Evolutionary conservation across 1,140 invertebrate genomes (phyloP).

Genomic region (Solenopsis fugax): DNA sequence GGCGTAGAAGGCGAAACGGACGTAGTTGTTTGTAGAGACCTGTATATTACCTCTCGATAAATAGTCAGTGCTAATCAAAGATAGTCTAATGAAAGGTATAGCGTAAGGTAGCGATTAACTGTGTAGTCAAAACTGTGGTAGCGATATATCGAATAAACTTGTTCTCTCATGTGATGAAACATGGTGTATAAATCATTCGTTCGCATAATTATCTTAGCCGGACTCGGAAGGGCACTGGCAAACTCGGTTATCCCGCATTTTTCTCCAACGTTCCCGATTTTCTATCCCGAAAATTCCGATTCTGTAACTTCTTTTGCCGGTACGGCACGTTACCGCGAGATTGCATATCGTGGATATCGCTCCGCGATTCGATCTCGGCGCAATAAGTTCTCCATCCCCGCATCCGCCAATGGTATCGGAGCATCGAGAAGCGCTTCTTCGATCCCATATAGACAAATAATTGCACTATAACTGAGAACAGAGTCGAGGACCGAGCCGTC

Average conservation of each 20-base stretch:
- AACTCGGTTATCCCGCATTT: slow-evolving; percentile 8
- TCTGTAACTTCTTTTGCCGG: slow-evolving; percentile 20
- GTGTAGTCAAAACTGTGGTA: slow-evolving; percentile 83
- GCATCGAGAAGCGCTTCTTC: neutral
- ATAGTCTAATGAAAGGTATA: slow-evolving; percentile 81
- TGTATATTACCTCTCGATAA: slow-evolving; percentile 82
- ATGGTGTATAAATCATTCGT: slow-evolving; percentile 35
- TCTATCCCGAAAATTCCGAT: slow-evolving; percentile 38
- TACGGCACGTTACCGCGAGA: slow-evolving; percentile 11
- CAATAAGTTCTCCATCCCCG: slow-evolving; percentile 44
- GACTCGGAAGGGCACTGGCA: neutral
- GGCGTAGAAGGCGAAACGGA: slow-evolving; percentile 75
- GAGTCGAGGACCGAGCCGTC: neutral
- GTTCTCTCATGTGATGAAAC: slow-evolving; percentile 84
- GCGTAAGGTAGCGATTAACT: slow-evolving; percentile 80
- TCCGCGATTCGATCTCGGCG: slow-evolving; percentile 30
- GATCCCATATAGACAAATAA: slow-evolving; percentile 46
- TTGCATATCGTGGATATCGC: slow-evolving; percentile 37
- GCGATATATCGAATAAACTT: slow-evolving; percentile 85
- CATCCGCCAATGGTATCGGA: slow-evolving; percentile 21
- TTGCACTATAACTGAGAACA: slow-evolving; percentile 43
- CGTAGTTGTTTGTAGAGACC: slow-evolving; percentile 81
- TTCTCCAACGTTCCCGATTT: slow-evolving; percentile 3
- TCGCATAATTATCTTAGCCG: neutral
- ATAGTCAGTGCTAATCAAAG: slow-evolving; percentile 80